A percentile compares a stretch with the other conserved stretches of the same genome.
These are phyloP conservation scores for Sturmia bella DNA, from an alignment of 2,888 invertebrate genomes.

Conservation along the genomic window DNA sequence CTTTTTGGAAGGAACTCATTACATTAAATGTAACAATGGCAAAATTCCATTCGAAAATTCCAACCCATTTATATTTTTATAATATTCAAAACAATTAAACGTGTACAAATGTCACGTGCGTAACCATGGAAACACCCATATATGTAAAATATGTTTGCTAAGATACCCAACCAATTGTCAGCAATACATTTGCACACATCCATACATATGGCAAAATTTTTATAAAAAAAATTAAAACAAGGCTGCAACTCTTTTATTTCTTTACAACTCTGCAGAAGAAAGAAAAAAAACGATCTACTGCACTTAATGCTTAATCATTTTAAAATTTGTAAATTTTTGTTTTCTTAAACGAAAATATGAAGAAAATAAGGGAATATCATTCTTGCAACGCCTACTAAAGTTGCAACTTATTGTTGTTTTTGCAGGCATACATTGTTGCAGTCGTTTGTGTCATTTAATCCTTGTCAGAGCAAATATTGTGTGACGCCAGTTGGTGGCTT, in stretches of 20 bases:
- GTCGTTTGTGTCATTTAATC: conserved; percentile 53
- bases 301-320: conserved; percentile 68
- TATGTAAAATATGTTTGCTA: neutral
- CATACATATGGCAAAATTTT: conserved; percentile 42
- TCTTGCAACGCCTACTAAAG: conserved; percentile 51
- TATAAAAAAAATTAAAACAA: conserved; percentile 12
- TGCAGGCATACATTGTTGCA: conserved; percentile 17
- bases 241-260: conserved; percentile 32
- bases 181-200: neutral
- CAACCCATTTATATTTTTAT: no score
- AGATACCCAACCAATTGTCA: conserved; percentile 22
- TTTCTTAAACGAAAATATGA: neutral
- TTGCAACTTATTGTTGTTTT: conserved; percentile 34
- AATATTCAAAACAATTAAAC: no score
- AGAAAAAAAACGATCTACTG: conserved; percentile 20
- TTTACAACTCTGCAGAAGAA: conserved; percentile 3
- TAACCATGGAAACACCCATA: no score
- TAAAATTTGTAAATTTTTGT: conserved; percentile 16
- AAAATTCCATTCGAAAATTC: no score
- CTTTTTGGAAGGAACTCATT: no score
- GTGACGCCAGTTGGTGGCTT: conserved; percentile 66
- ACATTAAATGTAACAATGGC: no score
- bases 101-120: no score
- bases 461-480: conserved; percentile 39
- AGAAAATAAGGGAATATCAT: conserved; percentile 6